These are phyloP conservation scores for Yponomeuta sedellus DNA, from an alignment of 2,888 invertebrate species.

Conservation along the genomic window DNA sequence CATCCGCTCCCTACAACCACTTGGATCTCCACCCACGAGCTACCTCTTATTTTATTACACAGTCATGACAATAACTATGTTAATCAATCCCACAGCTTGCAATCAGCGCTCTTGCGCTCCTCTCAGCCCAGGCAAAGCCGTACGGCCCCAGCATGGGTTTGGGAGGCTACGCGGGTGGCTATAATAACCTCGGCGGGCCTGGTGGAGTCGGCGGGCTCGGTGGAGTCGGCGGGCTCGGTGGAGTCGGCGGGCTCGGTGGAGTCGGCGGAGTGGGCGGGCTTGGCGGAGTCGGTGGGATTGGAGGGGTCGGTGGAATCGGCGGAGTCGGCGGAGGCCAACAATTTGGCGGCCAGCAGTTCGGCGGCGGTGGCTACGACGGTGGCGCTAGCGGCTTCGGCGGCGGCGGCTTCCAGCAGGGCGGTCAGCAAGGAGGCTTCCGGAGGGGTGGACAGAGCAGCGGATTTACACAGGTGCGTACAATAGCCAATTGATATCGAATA, in stretches of 20 bases:
- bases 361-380: slow-evolving; percentile 1
- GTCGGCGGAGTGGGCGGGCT: not conserved
- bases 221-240: not conserved
- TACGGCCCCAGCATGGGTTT: not conserved
- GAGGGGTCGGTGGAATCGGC: not conserved
- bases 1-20: too few relatives aligned
- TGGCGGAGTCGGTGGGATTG: not conserved
- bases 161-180: not conserved
- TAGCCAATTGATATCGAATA: not conserved
- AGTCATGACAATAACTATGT: too few relatives aligned
- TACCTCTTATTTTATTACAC: too few relatives aligned
- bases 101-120: not conserved
- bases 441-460: slow-evolving; percentile 15
- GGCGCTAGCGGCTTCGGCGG: not conserved
- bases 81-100: not conserved
- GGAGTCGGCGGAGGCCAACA: slow-evolving; percentile 3
- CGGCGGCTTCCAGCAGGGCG: slow-evolving; percentile 6
- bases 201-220: not conserved
- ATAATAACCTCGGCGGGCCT: not conserved
- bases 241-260: not conserved
- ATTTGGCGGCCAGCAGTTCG: not conserved
- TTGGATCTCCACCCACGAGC: too few relatives aligned
- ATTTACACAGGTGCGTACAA: slow-evolving; percentile 15
- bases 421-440: slow-evolving; percentile 13
- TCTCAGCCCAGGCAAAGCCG: not conserved